Conservation (phyloP, 2,888 invertebrate genomes). For the Ormyrus labotus region DNA sequence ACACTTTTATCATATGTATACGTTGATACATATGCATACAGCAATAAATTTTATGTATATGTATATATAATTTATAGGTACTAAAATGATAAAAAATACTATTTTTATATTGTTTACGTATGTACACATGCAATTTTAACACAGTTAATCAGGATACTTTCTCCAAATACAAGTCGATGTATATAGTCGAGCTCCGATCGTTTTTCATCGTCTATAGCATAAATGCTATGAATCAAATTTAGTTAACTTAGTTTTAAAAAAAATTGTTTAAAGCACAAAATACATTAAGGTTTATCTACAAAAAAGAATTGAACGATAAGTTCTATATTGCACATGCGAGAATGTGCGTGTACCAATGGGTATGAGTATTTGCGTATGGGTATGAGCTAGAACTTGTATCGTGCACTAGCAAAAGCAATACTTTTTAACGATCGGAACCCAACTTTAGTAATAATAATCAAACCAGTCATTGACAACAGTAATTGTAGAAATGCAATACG, state of each 20-base stretch:
- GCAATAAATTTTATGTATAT: background rate
- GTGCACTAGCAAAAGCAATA: background rate
- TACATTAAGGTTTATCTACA: slow-evolving; percentile 13
- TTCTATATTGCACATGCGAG: slow-evolving; percentile 1
- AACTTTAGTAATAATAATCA: slow-evolving; percentile 2
- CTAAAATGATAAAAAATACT: slow-evolving; percentile 33
- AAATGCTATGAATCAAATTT: slow-evolving; percentile 5
- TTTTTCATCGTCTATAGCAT: background rate
- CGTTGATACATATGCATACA: too few relatives aligned
- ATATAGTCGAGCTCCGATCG: slow-evolving; percentile 23
- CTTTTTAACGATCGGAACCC: slow-evolving; percentile 5
- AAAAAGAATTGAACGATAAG: slow-evolving; percentile 4
- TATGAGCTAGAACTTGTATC: background rate
- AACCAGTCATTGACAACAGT: slow-evolving; percentile 20
- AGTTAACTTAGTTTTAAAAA: background rate
- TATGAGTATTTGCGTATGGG: slow-evolving; percentile 1
- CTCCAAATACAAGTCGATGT: slow-evolving; percentile 38
- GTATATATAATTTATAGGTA: slow-evolving; percentile 27
- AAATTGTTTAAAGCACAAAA: background rate
- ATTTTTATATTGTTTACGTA: slow-evolving; percentile 58
- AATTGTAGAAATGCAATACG: slow-evolving; percentile 31
- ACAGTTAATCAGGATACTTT: slow-evolving; percentile 55
- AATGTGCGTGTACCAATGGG: background rate
- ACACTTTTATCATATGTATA: background rate
- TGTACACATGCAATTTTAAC: slow-evolving; percentile 61